Base-by-base conservation (phyloP, 2,888 invertebrate species). In the Spilosoma lubricipeda region DNA sequence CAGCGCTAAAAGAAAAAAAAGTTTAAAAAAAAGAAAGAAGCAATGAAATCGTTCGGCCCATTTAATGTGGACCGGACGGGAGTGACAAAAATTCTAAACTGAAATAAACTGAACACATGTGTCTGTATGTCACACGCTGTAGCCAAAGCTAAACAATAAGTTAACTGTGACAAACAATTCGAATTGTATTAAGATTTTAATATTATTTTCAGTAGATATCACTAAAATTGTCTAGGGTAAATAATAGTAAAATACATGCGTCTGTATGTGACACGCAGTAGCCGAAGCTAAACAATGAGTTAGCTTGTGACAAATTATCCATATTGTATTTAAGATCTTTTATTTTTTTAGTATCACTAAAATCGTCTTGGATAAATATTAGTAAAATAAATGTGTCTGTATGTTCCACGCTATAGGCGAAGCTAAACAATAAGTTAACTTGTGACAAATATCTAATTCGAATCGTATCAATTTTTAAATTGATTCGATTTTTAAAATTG, bases 31-130 rank as follows among this genome's bases (percentile, higher is more conserved):
- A 87, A 88, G 90, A 82, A 88, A 91, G 90, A 91, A 89, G 90
- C 91, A 89, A 91, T 92, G 91, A 93, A 94, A 93, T 94, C 89
- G 92, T 91, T 89, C 95, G 95, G 95, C 91, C 94, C 95, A 95
- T 95, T 95, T 95, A 95, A 92, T 89, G 89, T 91, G 91, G 89
- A 94, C 95, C 95, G 95, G 95, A 95, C 95, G 95, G 91, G 92
- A 92, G 92, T 93, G 93, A 95, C 95, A 95, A 95, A 95, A 95
- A 93, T 95, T 93, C 81, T 85, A 89, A 88, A 92, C 95, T 95
- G 94, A 95, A 95, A 95, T 95, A 95, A 94, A 93, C 94, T 88
- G 89, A 91, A 91, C 95, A 95, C 93, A 95, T 95, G 95, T 92
- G 93, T 85, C 88, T 90, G 89, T 85, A 89, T 90, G 92, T 95